Evolutionary conservation across 2,113 vertebrate genomes (phyloP).

Genomic region (Riparia riparia): DNA sequence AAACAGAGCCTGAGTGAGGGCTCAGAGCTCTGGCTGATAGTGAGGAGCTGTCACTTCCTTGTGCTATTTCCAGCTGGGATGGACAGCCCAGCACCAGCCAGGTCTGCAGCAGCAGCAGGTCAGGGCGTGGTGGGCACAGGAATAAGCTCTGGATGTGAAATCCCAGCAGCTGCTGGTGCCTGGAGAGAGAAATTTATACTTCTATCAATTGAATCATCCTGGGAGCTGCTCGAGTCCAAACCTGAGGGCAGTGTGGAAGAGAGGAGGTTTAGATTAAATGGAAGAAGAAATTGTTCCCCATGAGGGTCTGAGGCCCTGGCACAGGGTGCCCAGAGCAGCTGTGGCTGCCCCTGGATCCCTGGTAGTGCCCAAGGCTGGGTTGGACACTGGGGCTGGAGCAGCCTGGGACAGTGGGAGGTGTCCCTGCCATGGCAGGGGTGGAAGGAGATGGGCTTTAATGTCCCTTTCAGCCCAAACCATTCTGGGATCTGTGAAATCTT

Average conservation of each 20-base stretch:
- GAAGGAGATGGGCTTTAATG: rapidly evolving
- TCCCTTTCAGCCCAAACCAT: background rate
- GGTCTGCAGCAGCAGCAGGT: background rate
- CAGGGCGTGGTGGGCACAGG: background rate
- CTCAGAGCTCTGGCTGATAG: background rate
- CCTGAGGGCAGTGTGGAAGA: background rate
- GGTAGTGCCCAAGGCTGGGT: background rate
- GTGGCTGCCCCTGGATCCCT: background rate
- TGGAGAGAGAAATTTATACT: background rate
- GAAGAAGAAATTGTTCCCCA: background rate
- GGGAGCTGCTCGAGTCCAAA: background rate
- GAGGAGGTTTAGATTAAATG: background rate
- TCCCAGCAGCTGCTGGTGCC: background rate
- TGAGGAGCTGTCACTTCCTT: background rate
- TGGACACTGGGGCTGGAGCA: background rate
- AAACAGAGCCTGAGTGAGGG: background rate
- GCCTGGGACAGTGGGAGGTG: background rate
- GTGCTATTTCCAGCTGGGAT: background rate
- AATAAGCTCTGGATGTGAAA: background rate
- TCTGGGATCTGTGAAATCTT: background rate
- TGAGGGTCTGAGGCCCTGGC: background rate
- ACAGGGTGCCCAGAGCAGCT: background rate
- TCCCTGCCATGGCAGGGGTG: background rate
- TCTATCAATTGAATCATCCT: background rate
- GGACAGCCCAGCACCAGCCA: background rate